Evolutionary conservation across 2,888 invertebrate genomes (phyloP).

Genomic region (Pterobdella sp.): DNA sequence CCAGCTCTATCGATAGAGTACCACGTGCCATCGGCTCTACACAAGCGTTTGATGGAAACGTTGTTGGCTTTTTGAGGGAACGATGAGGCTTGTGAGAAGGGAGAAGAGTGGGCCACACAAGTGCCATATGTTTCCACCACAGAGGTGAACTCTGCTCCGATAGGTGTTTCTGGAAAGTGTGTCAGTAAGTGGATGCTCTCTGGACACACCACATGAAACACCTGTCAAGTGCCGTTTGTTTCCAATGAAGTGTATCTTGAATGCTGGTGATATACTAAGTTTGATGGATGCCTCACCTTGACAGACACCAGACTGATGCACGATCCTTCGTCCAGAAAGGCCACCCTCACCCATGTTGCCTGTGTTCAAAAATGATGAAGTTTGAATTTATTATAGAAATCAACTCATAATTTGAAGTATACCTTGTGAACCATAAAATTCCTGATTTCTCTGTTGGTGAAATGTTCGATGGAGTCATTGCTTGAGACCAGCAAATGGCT

Average conservation of each 20-base stretch:
- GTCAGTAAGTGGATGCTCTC: neutral
- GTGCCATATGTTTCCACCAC: constrained; percentile 17
- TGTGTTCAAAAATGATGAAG: no score
- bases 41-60: neutral
- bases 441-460: constrained; percentile 18
- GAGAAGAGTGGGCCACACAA: constrained; percentile 18
- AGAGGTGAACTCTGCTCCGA: constrained; percentile 1
- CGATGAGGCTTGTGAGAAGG: neutral
- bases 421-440: neutral
- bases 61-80: neutral
- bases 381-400: no score
- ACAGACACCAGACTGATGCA: constrained; percentile 19
- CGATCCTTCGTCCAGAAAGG: constrained; percentile 17
- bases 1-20: neutral
- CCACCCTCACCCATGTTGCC: constrained; percentile 6
- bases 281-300: neutral
- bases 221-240: neutral
- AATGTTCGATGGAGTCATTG: neutral
- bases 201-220: constrained; percentile 23
- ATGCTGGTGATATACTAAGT: neutral
- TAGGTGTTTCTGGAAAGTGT: constrained; percentile 13
- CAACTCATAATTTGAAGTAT: no score
- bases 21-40: constrained; percentile 25
- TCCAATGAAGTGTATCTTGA: neutral
- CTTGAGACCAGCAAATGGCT: neutral